Evolutionary conservation across 2,888 invertebrate genomes (phyloP), one percentile per base, ranked within the genome.

Genomic region (Heliconius hortense): DNA sequence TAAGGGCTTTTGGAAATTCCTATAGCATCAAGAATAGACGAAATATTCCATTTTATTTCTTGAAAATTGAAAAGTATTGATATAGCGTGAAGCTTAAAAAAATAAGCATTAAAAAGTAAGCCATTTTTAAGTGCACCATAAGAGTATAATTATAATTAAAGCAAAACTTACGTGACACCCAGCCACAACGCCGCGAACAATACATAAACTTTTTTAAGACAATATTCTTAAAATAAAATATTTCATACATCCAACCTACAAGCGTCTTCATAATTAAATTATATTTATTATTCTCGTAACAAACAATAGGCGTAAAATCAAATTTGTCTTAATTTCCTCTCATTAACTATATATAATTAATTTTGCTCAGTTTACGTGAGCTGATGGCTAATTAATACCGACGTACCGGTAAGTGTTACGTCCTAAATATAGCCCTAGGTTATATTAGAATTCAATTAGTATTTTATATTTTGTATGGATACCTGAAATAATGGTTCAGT

Each of bases 291-390:
- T 24, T 48, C 28, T 48, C 63, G 48, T 72, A 72, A 64, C 48
- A 63, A 48, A 63, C 63, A 62, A 64, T 64, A 64, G 63, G 48
- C 48, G 43, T 72, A 28, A 48, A 63, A 28, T 63, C 48, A 64
- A 48, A 56, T 77, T 77, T 67, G 62, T 77, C 73, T 77, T 75
- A 75, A 77, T 77, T 77, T 73, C 53, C 73, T 71, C 73, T 76
- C 64, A 75, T 77, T 73, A 75, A 60, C 59, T 74, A 74, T 66
- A 67, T 68, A 73, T 78, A 78, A 77, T 78, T 75, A 76, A 68
- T 68, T 78, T 74, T 53, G 60, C 78, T 39, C 56, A 72, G 43
- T 71, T 78, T 62, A 70, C 68, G 39, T 75, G 72, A 72, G 64
- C 67, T 63, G n/a, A 63, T 72, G 72, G 24, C 62, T 35, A 67